Evolutionary conservation across 2,113 vertebrate genomes (phyloP), one percentile per base, ranked within the genome.

Genomic region (Periophthalmodon schlosseri): DNA sequence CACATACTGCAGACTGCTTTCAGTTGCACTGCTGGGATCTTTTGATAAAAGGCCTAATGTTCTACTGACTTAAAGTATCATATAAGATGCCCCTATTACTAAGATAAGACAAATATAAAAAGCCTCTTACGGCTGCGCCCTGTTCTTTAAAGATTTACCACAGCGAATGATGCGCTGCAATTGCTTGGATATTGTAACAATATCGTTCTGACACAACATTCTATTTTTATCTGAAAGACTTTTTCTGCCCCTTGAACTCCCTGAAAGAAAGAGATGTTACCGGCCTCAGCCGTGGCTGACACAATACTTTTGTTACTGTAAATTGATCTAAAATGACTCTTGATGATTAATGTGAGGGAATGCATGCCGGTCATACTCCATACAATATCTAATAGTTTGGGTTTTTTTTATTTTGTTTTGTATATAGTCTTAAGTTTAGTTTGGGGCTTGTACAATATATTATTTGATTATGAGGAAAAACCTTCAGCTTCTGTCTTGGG

Each of bases 1-100:
- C 28, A 34, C 24, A 16, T 33, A 34, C 60, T 34, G 15, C 7
- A 5, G 13, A 10, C 58, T 36, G 28, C 60, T 63, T 63, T 63
- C 60, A 63, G 9, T 63, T 63, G 60, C 20, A 63, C 16, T 34
- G 60, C 60, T 5, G 14, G 60, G 60, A 34, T 63, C 60, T 34
- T 63, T 15, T 63, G 60, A 63, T 63, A 63, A 34, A 63, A 63
- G 24, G 28, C 60, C 60, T 63, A 60, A 60, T 20, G 60, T 63
- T 63, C 28, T 63, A 18, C 24, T 16, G 28, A 63, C 60, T 63
- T 33, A 63, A 63, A 34, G 60, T 33, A 63, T 63, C 60, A 63
- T 63, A 63, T 63, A 34, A 63, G 60, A 34, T 34, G 60, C 28
- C 60, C 28, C 33, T 34, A 63, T 63, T 34, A 34, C 60, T 34